Conservation (phyloP, 2,797 vertebrate species). For the Phalloptychus januarius region DNA sequence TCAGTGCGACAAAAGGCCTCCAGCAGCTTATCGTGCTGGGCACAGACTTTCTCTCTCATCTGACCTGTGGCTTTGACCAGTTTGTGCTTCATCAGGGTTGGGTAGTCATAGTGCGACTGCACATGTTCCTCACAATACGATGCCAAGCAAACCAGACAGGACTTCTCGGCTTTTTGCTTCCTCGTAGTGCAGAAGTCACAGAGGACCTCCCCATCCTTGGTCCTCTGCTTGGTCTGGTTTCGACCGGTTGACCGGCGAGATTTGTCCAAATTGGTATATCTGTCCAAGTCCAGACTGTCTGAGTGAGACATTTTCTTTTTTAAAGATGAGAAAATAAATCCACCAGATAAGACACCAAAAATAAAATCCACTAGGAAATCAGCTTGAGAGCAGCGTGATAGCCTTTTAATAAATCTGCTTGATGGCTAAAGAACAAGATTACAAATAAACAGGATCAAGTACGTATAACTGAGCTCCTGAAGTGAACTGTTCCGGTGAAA, state of each 20-base stretch:
- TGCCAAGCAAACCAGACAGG: constrained; percentile 94
- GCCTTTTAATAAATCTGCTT: constrained; percentile 8
- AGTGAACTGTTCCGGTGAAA: constrained; percentile 74
- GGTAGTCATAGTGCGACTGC: constrained; percentile 88
- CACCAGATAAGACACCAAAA: constrained; percentile 4
- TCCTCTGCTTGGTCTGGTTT: constrained; percentile 53
- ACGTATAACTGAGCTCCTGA: constrained; percentile 15
- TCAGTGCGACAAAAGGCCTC: constrained; percentile 90
- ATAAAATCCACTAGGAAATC: constrained; percentile 15
- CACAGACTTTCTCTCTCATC: constrained; percentile 88
- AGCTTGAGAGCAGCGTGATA: not conserved
- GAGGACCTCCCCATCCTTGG: constrained; percentile 53
- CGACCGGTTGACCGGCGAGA: constrained; percentile 60
- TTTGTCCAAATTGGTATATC: constrained; percentile 62
- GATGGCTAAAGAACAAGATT: constrained; percentile 12
- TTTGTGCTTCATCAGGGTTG: constrained; percentile 89
- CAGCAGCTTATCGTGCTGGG: constrained; percentile 87
- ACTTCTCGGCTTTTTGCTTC: constrained; percentile 85
- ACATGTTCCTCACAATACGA: constrained; percentile 91
- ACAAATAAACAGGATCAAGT: not conserved
- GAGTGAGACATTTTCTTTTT: constrained; percentile 72
- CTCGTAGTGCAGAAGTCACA: constrained; percentile 89
- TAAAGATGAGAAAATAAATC: constrained; percentile 1
- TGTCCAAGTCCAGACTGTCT: constrained; percentile 70
- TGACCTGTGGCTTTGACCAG: constrained; percentile 86